phyloP scores from a whole-genome alignment of 2,797 vertebrate genomes.

The Allobates femoralis region DNA sequence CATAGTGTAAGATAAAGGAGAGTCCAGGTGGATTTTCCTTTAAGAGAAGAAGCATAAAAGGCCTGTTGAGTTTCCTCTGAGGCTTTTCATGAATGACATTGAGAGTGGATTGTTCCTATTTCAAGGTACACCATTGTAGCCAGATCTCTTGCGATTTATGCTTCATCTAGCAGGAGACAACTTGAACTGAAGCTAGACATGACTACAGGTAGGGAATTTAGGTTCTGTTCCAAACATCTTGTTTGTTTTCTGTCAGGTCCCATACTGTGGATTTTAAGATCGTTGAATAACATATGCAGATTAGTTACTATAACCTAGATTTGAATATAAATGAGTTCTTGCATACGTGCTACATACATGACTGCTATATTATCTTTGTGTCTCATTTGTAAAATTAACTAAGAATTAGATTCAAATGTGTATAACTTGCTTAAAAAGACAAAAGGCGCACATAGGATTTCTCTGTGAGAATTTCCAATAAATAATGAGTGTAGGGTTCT shows the following conservation, averaged over 20 bases:
- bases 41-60: slow-evolving; percentile 45
- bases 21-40: background rate
- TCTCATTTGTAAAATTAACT: background rate
- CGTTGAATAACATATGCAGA: slow-evolving; percentile 47
- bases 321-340: slow-evolving; percentile 3
- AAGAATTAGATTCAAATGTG: background rate
- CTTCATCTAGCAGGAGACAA: slow-evolving; percentile 70
- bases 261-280: slow-evolving; percentile 56
- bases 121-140: slow-evolving; percentile 54
- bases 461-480: too few species aligned
- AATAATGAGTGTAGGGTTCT: too few species aligned
- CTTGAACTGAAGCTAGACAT: slow-evolving; percentile 64
- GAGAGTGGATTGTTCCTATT: slow-evolving; percentile 42
- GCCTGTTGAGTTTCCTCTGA: slow-evolving; percentile 48
- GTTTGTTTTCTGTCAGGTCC: slow-evolving; percentile 64
- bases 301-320: slow-evolving; percentile 23
- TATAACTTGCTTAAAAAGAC: background rate
- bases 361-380: background rate
- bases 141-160: slow-evolving; percentile 63
- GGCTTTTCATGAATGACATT: slow-evolving; percentile 55
- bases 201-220: slow-evolving; percentile 63
- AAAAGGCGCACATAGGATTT: too few species aligned
- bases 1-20: background rate
- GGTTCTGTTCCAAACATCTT: slow-evolving; percentile 63
- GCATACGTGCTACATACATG: background rate